Evolutionary conservation across 2,113 vertebrate genomes (phyloP).

Genomic region (Larimichthys polyactis): DNA sequence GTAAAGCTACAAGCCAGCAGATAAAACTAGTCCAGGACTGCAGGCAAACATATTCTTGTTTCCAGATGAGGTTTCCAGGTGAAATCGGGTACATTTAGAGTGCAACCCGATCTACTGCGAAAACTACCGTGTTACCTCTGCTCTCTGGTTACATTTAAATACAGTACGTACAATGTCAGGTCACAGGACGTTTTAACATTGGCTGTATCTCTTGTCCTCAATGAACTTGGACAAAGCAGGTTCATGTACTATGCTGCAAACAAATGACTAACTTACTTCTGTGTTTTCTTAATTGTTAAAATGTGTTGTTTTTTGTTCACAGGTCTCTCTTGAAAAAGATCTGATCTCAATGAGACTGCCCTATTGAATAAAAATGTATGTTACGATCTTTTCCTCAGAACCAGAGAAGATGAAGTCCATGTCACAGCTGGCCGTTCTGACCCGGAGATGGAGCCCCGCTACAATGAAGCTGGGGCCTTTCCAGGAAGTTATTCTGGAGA

Average conservation of each 20-base stretch:
- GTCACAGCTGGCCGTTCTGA: conserved; percentile 95
- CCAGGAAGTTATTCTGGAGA: conserved; percentile 96
- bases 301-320: no score
- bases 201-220: background rate
- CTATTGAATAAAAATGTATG: background rate
- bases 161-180: background rate
- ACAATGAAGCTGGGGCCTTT: conserved; percentile 94
- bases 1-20: background rate
- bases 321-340: no score
- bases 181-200: background rate
- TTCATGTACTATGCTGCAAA: background rate
- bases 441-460: conserved; percentile 91
- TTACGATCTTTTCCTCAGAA: conserved; percentile 79
- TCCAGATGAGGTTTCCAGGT: background rate
- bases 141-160: background rate
- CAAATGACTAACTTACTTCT: background rate
- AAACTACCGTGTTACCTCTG: background rate
- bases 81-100: background rate
- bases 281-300: no score
- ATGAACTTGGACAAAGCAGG: background rate
- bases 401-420: conserved; percentile 98
- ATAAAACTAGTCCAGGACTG: background rate
- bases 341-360: no score
- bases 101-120: background rate
- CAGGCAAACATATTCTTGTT: conserved; percentile 1